phyloP scores from a whole-genome alignment of 2,113 vertebrate genomes.

The Hipposideros armiger region DNA sequence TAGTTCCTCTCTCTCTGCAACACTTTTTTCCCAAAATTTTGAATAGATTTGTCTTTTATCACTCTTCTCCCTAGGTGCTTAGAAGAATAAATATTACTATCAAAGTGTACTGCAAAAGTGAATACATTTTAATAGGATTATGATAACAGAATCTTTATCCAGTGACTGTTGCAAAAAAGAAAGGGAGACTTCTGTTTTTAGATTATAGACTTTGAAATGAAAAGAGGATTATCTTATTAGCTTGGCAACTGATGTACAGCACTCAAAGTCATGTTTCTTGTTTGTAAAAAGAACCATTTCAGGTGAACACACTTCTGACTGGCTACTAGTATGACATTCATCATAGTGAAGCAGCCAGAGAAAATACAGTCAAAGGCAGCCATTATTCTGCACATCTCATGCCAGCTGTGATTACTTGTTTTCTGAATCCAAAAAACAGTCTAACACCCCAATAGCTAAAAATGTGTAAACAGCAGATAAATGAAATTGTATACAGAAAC shows the following conservation, averaged over 20 bases:
- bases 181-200: conserved; percentile 68
- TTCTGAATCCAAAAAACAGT: conserved; percentile 60
- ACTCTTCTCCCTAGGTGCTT: conserved; percentile 41
- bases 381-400: neutral
- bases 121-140: conserved; percentile 81
- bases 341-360: neutral
- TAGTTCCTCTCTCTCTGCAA: neutral
- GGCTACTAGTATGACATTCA: neutral
- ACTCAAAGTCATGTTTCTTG: conserved; percentile 52
- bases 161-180: conserved; percentile 40
- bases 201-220: conserved; percentile 63
- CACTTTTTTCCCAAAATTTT: conserved; percentile 42
- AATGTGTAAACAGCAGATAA: conserved; percentile 32
- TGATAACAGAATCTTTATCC: conserved; percentile 65
- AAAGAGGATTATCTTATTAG: conserved; percentile 80
- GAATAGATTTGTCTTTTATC: conserved; percentile 63
- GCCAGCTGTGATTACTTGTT: conserved; percentile 52
- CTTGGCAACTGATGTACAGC: conserved; percentile 20
- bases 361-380: neutral
- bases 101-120: conserved; percentile 46
- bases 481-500: conserved; percentile 40
- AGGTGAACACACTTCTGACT: conserved; percentile 46
- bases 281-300: conserved; percentile 62
- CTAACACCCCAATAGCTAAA: conserved; percentile 46
- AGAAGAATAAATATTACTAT: conserved; percentile 74